Base-by-base conservation (phyloP, 2,797 vertebrate species). In the Dicrostonyx torquatus region DNA sequence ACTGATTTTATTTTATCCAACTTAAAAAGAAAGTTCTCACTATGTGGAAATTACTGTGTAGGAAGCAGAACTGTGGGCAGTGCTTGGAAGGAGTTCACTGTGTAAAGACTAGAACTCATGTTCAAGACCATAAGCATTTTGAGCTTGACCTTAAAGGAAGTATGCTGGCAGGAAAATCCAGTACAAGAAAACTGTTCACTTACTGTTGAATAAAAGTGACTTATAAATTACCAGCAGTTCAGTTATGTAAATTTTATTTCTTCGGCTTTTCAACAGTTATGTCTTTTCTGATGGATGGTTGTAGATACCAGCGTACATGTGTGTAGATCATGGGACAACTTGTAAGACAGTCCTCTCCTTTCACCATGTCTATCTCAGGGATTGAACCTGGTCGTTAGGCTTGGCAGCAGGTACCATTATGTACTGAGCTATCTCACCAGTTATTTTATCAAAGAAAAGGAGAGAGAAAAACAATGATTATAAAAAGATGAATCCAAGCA, bases 1-100 rank as follows among this genome's bases (percentile, higher is more conserved):
- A 9, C n/a, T 55, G 22, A 7, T 93, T 94, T 91, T 60, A 53
- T 93, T 87, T 89, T 53, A 77, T 80, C 70, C 11, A n/a, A 40
- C 72, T 85, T 15, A 40, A 64, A 43, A 78, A 29, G 55, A 43
- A 82, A 43, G 62, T 60, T 60, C 14, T 9, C 4, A 43, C 13
- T 11, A 22, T 6, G 0, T 50, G 66, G 12, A 45, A 43, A 78
- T 11, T 37, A 1, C 45, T 75, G 11, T 0, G 1, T 80, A 73
- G 64, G 20, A 66, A 31, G 40, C 60, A 73, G 40, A 26, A 9
- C 26, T 26, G 0, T 0, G 20, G 17, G 24, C 15, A 18, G 87
- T 8, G 24, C 18, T n/a, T 12, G 20, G 31, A 62, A 45, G 66
- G 34, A 66, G 45, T 78, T 31, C 5, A 12, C 26, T 11, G 4